Evolutionary conservation across 2,888 invertebrate genomes (phyloP), one percentile per base, ranked within the genome.

Genomic region (Listrodromus nycthemerus): DNA sequence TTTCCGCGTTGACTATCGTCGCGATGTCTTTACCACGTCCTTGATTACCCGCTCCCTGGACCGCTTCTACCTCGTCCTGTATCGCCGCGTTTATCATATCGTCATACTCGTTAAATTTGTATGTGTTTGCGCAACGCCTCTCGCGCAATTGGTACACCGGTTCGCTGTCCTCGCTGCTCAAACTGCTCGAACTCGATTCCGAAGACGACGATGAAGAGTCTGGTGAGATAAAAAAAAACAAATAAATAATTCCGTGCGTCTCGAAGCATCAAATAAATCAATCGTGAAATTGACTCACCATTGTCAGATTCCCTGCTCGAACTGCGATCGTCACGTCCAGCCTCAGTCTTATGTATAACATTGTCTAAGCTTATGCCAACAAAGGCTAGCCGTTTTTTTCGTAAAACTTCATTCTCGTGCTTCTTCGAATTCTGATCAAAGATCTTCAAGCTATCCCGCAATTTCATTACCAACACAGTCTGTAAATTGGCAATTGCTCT

Each of bases 31-130:
- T 98, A 0, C 98, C 98, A 27, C 97, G 95, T 0, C 97, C 97
- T 88, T 96, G 96, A 93, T 97, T 97, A 0, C 98, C 97, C 0
- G 97, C 96, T 33, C 97, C 96, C 79, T 96, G 96, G 0, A 96
- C 96, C 4, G 96, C 96, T 58, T 96, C 95, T 91, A 96, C 96
- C 90, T 97, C 97, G 88, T 96, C 96, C 94, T 96, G 91, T 87
- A 98, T 96, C 10, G 99, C 99, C 55, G 97, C 98, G 92, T 98
- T 97, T 88, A 99, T 99, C 92, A 99, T 95, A 41, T 98, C 97
- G 92, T 99, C 99, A 94, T 97, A 99, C 93, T 99, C 99, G 92
- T 97, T 97, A 88, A 98, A 97, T 85, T 97, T 95, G 91, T 97
- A 97, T 78, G 98, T 96, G 87, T 97, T 97, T 63, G 97, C 96